Evolutionary conservation across 1,140 invertebrate species (phyloP), one percentile per base, ranked within the genome.

Genomic region (Melitaea cinxia): DNA sequence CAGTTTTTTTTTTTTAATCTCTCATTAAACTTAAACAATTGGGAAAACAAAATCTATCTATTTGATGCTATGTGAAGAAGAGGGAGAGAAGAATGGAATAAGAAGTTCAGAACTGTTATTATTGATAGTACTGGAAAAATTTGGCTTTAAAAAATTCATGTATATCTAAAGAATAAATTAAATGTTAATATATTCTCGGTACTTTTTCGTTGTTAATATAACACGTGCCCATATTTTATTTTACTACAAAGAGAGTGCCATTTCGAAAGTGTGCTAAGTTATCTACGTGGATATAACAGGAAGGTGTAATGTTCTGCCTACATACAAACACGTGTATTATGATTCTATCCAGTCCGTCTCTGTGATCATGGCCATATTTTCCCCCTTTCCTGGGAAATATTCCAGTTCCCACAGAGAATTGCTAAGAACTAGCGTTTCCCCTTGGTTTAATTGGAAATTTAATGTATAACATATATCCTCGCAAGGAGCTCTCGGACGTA

Each of bases 361-460:
- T 2, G 95, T 94, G 39, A 95, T 91, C 70, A 96, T 94, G 2
- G 95, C 95, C 30, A 96, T 91, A 81, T 96, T 96, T 72, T 96
- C 94, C 10, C 67, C 93, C 70, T 93, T 92, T 57, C 93, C 93
- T 1, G 95, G 95, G 55, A 94, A 92, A 80, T 96, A 96, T 71
- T 95, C 95, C 62, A 96, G 92, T 65, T 93, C 94, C 96, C 96
- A 96, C 71, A 96, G 87, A 9, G 94, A 85, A 73, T 95, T 95
- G 0, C 93, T 94, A 23, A 96, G 93, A 6, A 96, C 92, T 53
- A 96, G 92, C 85, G 92, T 94, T 80, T 96, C 94, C 1, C 95
- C 94, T 83, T 94, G 93, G 30, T 92, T 86, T 19, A 97, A 78
- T 58, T 93, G 93, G 2, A 94, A 92, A 37, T 93, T 92, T 0